Evolutionary conservation across 2,113 vertebrate species (phyloP).

Genomic region (Lutjanus erythropterus): DNA sequence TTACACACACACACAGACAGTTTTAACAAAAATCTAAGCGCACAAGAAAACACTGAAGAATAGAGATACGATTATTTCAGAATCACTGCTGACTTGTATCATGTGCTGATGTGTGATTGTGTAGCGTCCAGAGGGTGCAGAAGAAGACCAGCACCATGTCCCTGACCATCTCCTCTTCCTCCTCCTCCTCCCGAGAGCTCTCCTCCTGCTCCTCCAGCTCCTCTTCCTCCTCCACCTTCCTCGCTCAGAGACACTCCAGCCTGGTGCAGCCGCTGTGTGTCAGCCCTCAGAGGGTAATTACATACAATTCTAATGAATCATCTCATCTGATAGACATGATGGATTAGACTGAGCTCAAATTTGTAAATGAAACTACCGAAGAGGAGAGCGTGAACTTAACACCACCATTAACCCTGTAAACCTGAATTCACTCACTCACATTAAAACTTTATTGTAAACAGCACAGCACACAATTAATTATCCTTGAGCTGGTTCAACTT

Average conservation of each 20-base stretch:
- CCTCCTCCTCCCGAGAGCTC: conserved; percentile 71
- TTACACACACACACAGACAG: conserved; percentile 23
- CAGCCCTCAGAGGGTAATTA: conserved; percentile 75
- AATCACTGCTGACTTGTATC: neutral
- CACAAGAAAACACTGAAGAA: neutral
- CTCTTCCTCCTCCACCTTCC: conserved; percentile 56
- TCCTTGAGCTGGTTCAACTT: too few species aligned
- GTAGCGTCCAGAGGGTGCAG: conserved; percentile 76
- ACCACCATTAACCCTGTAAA: too few species aligned
- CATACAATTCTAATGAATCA: neutral
- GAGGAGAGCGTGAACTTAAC: neutral
- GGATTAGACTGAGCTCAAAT: neutral
- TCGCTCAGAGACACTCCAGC: conserved; percentile 80
- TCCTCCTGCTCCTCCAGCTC: conserved; percentile 65
- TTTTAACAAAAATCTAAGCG: too few species aligned
- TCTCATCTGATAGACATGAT: neutral
- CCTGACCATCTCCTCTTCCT: conserved; percentile 84
- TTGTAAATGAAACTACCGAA: neutral
- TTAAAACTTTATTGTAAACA: too few species aligned
- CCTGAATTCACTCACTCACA: too few species aligned
- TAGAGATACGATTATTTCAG: neutral
- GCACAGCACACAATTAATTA: too few species aligned
- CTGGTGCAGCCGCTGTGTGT: conserved; percentile 79
- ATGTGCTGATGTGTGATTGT: conserved; percentile 1
- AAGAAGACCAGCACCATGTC: conserved; percentile 87